Conservation (phyloP, 2,113 vertebrate species). For the Gymnorhina tibicen region DNA sequence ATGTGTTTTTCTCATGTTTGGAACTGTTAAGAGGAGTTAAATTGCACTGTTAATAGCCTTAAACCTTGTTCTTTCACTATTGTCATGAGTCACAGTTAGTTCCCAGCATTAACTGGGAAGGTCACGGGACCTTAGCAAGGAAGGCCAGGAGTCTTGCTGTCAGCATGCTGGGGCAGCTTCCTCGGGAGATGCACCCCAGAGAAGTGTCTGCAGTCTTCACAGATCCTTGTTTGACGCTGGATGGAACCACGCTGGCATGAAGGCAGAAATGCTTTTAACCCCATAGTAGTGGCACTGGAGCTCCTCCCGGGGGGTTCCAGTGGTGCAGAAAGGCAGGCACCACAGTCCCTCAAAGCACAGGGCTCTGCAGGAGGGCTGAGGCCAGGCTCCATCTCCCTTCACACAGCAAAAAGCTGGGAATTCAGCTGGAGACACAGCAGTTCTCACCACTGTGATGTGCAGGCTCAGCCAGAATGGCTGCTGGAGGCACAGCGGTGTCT, state of each 20-base stretch:
- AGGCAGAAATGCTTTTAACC: neutral
- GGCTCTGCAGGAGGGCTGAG: neutral
- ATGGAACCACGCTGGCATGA: neutral
- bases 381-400: neutral
- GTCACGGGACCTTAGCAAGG: neutral
- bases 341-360: neutral
- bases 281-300: neutral
- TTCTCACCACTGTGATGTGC: fast-evolving
- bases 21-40: slow-evolving; percentile 45
- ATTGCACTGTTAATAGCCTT: slow-evolving; percentile 62
- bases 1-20: neutral
- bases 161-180: neutral
- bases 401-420: neutral
- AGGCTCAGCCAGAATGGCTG: neutral
- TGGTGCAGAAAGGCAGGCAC: neutral
- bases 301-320: neutral
- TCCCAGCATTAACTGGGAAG: slow-evolving; percentile 25
- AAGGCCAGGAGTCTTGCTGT: neutral
- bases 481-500: neutral
- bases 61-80: slow-evolving; percentile 32
- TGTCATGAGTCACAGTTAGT: neutral
- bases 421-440: neutral
- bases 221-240: neutral
- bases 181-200: neutral
- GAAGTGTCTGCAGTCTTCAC: neutral